phyloP scores from a whole-genome alignment of 1,140 invertebrate genomes.

The Zophobas atratus region DNA sequence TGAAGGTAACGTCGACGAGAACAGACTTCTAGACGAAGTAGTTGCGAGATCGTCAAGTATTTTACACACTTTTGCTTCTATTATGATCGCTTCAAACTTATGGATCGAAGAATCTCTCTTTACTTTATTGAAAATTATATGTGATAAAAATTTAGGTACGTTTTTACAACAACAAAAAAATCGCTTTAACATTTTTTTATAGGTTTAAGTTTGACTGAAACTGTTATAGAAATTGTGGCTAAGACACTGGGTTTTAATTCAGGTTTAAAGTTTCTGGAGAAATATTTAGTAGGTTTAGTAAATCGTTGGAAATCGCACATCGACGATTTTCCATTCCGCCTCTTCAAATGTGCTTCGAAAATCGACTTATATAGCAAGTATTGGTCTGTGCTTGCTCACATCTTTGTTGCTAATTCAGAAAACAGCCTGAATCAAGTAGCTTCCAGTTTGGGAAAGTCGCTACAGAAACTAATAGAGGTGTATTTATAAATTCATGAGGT shows the following conservation, averaged over 20 bases:
- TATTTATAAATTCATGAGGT: neutral
- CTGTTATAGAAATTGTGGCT: constrained; percentile 61
- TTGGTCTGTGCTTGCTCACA: constrained; percentile 64
- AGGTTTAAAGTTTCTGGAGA: constrained; percentile 63
- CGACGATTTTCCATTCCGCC: constrained; percentile 63
- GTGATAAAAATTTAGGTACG: constrained; percentile 63
- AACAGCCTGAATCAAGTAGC: constrained; percentile 55
- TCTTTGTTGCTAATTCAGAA: constrained; percentile 64
- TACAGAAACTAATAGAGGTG: constrained; percentile 65
- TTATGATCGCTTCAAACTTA: constrained; percentile 66
- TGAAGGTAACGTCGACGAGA: constrained; percentile 50
- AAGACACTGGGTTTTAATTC: constrained; percentile 53
- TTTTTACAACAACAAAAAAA: neutral
- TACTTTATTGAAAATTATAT: constrained; percentile 65
- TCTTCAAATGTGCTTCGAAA: constrained; percentile 63
- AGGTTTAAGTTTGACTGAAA: constrained; percentile 56
- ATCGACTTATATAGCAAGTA: constrained; percentile 68
- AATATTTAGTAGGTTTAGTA: constrained; percentile 63
- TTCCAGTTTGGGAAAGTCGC: constrained; percentile 58
- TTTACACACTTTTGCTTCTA: constrained; percentile 64
- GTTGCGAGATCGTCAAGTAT: constrained; percentile 65
- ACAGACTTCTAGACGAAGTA: constrained; percentile 65
- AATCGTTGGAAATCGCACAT: constrained; percentile 45
- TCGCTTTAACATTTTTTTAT: constrained; percentile 8
- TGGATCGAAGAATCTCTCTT: constrained; percentile 67